Evolutionary conservation across 2,888 invertebrate genomes (phyloP).

Genomic region (Cataglyphis albicans): DNA sequence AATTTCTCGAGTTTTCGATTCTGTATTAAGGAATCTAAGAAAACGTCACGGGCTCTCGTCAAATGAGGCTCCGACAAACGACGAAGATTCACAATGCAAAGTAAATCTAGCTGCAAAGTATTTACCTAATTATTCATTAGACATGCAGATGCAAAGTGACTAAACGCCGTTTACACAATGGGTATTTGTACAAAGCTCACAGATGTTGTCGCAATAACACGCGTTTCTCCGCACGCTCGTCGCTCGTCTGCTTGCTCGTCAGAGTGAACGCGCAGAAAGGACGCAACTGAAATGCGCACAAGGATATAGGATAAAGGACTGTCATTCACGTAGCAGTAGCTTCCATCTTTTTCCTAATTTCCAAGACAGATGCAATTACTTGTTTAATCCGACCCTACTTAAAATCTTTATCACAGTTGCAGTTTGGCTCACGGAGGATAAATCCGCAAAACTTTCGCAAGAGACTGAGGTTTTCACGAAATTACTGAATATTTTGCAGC

Average conservation of each 20-base stretch:
- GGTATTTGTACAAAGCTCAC: background rate
- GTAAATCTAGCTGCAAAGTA: background rate
- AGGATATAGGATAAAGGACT: background rate
- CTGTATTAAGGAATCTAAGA: background rate
- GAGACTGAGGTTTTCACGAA: constrained; percentile 43
- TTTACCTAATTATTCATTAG: constrained; percentile 32
- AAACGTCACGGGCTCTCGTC: background rate
- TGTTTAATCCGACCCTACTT: constrained; percentile 56
- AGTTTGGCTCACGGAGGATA: constrained; percentile 37
- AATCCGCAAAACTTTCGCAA: constrained; percentile 59
- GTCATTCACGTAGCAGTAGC: background rate
- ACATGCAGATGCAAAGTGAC: constrained; percentile 4
- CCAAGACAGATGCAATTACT: background rate
- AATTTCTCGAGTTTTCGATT: background rate
- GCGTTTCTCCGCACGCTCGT: background rate
- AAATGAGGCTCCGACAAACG: too few relatives aligned
- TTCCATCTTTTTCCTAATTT: constrained; percentile 9
- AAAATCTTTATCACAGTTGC: constrained; percentile 28
- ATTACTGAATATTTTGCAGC: constrained; percentile 60
- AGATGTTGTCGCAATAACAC: background rate
- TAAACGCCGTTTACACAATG: constrained; percentile 3
- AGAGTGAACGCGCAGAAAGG: background rate
- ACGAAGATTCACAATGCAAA: background rate
- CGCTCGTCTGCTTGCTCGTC: constrained; percentile 5
- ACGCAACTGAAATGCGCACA: background rate